Percentiles rank a stretch among this genome's conserved stretches.
Conservation (phyloP, 2,888 invertebrate species). For the Drosophila paracracens region DNA sequence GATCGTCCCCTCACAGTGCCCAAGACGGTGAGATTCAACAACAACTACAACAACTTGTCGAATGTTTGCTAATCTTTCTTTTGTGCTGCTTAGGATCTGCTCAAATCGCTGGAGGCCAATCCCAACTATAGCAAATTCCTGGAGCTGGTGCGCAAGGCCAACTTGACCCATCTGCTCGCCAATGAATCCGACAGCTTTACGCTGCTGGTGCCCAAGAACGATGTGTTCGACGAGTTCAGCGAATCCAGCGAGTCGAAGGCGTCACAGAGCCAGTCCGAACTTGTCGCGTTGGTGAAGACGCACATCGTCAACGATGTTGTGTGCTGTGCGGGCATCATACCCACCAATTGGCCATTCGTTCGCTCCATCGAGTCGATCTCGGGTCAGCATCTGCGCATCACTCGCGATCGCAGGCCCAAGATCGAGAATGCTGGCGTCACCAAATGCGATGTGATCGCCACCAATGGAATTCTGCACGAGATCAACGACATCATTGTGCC, state of each 20-base stretch:
- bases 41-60: not conserved
- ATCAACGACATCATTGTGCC: constrained; percentile 84
- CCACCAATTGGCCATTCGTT: constrained; percentile 85
- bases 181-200: constrained; percentile 82
- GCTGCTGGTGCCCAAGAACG: constrained; percentile 84
- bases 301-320: constrained; percentile 85
- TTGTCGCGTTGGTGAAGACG: constrained; percentile 81
- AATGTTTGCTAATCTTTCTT: not conserved
- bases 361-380: constrained; percentile 84
- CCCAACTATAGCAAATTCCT: constrained; percentile 84
- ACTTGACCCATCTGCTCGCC: constrained; percentile 81
- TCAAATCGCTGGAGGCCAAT: constrained; percentile 81
- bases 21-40: constrained; percentile 68
- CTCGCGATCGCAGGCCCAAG: constrained; percentile 85
- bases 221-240: constrained; percentile 83
- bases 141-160: constrained; percentile 81
- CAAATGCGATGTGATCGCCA: constrained; percentile 84
- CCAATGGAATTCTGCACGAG: constrained; percentile 85
- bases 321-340: constrained; percentile 85
- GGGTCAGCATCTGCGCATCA: constrained; percentile 82
- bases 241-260: constrained; percentile 73
- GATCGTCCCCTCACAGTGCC: constrained; percentile 86
- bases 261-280: constrained; percentile 65
- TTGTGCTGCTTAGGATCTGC: constrained; percentile 71
- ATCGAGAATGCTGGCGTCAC: constrained; percentile 85